phyloP scores from a whole-genome alignment of 2,113 vertebrate genomes.

The Bufo gargarizans region DNA sequence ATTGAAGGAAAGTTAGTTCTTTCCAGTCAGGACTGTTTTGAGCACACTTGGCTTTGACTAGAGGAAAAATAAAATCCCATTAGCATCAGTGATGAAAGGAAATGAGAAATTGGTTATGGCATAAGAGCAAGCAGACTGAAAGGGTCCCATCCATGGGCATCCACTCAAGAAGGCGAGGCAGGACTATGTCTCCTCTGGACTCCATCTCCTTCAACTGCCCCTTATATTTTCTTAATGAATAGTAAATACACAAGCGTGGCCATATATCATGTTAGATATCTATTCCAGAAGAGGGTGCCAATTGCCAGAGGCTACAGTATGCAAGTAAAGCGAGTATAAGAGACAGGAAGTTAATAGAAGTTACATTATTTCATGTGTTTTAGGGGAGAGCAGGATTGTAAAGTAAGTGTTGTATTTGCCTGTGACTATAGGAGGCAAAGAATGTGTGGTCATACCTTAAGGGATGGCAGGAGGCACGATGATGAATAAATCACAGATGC shows the following conservation, averaged over 20 bases:
- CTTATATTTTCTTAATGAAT: slow-evolving; percentile 1
- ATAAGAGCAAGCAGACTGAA: background rate
- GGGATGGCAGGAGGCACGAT: no score
- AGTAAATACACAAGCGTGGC: background rate
- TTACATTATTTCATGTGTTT: background rate
- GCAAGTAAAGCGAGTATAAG: no score
- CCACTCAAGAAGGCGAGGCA: background rate
- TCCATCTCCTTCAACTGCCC: slow-evolving; percentile 11
- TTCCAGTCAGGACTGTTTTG: slow-evolving; percentile 3
- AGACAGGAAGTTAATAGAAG: background rate
- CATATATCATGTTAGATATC: background rate
- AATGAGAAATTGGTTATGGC: slow-evolving; percentile 31
- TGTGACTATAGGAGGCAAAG: no score
- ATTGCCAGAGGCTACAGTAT: background rate
- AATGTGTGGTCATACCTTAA: no score
- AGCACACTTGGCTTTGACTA: slow-evolving; percentile 24
- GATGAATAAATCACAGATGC: no score
- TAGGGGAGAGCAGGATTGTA: no score
- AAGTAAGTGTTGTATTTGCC: no score
- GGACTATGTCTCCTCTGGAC: background rate
- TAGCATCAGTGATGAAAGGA: slow-evolving; percentile 28
- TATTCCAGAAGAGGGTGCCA: background rate
- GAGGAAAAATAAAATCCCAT: slow-evolving; percentile 29
- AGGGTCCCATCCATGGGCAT: background rate
- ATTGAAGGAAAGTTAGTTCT: background rate